Conservation (phyloP, 2,888 invertebrate species). For the Melanotus villosus region DNA sequence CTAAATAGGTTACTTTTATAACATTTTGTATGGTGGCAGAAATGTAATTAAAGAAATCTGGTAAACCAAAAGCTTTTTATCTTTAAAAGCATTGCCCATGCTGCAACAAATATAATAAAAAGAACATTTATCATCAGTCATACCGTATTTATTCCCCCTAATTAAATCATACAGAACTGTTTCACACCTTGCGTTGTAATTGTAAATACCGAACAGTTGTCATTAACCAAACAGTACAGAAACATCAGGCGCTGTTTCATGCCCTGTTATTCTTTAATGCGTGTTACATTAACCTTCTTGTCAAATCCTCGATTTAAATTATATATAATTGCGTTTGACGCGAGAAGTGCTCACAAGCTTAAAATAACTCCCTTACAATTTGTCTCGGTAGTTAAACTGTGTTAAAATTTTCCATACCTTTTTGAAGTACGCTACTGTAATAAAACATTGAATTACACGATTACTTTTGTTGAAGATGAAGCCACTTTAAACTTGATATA, state of each 20-base stretch:
- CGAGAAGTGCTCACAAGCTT: background rate
- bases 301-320: slow-evolving; percentile 5
- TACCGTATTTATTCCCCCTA: slow-evolving; percentile 17
- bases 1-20: too few relatives aligned
- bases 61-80: background rate
- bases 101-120: slow-evolving; percentile 13
- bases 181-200: background rate
- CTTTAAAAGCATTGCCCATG: background rate
- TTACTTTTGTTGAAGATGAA: background rate
- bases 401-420: slow-evolving; percentile 3
- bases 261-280: background rate
- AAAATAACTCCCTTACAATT: slow-evolving; percentile 13
- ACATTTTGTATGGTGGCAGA: too few relatives aligned
- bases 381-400: background rate
- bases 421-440: background rate
- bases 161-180: slow-evolving; percentile 12
- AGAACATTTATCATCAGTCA: slow-evolving; percentile 26
- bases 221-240: slow-evolving; percentile 2
- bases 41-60: background rate
- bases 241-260: background rate
- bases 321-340: slow-evolving; percentile 10
- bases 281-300: slow-evolving; percentile 19
- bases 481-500: too few relatives aligned
- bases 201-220: background rate
- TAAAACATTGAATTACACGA: background rate